Conservation (phyloP, 2,888 invertebrate species). For the Mantis religiosa region DNA sequence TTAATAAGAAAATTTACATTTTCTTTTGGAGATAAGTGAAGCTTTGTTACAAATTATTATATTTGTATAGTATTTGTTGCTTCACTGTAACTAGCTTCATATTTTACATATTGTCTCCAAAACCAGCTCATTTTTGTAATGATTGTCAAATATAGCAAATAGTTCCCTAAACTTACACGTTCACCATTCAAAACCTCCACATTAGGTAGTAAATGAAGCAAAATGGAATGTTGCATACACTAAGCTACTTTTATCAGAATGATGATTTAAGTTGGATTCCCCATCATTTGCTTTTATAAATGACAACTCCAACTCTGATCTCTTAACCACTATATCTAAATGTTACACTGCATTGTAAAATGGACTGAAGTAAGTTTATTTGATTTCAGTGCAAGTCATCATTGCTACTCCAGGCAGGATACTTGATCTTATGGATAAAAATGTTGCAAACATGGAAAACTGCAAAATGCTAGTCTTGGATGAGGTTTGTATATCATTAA, state of each 20-base stretch:
- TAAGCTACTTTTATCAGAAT: background rate
- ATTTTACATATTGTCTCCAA: no score
- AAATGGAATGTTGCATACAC: no score
- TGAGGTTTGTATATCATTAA: slow-evolving; percentile 64
- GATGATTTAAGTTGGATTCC: slow-evolving; percentile 11
- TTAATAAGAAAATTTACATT: no score
- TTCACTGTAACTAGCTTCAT: no score
- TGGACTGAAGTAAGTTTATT: background rate
- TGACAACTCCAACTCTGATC: background rate
- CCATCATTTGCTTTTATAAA: background rate
- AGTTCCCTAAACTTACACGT: no score
- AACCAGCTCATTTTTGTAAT: no score
- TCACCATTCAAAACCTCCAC: no score
- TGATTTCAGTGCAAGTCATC: slow-evolving; percentile 84
- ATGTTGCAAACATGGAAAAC: slow-evolving; percentile 84
- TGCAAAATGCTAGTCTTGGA: slow-evolving; percentile 97
- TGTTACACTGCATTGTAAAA: background rate
- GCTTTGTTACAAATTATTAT: no score
- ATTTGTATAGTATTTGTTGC: no score
- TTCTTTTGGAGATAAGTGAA: no score
- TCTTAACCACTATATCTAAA: background rate
- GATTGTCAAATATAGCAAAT: no score
- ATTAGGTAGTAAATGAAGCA: no score
- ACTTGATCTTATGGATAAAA: slow-evolving; percentile 98
- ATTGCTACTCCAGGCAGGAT: slow-evolving; percentile 99